These are phyloP conservation scores for Elaphurus davidianus DNA, from an alignment of 2,113 vertebrate species.

Conservation along the genomic window DNA sequence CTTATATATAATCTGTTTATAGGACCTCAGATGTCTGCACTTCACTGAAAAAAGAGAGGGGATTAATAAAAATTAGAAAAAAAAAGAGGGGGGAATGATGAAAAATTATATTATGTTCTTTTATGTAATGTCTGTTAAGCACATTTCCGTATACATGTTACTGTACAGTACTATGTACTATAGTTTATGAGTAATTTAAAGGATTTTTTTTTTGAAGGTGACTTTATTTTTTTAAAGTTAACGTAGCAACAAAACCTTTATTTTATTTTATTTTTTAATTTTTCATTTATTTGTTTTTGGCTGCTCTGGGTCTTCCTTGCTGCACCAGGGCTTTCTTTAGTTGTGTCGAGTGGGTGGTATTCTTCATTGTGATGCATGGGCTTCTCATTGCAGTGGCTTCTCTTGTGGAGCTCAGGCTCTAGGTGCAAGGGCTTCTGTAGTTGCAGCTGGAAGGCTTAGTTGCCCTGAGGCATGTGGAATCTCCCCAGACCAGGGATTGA, in stretches of 20 bases:
- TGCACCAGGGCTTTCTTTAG: neutral
- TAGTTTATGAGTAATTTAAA: neutral
- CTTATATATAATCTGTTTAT: neutral
- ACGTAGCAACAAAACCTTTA: neutral
- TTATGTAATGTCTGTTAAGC: neutral
- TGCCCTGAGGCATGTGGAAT: neutral
- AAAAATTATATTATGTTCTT: neutral
- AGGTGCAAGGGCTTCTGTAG: neutral
- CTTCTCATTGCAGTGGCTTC: neutral
- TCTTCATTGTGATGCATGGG: neutral
- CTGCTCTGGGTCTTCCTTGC: neutral
- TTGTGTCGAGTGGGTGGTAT: neutral
- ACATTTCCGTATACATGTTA: neutral
- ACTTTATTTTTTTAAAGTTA: neutral
- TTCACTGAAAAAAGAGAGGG: neutral
- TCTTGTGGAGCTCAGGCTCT: neutral
- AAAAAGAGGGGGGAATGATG: neutral
- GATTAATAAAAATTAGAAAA: neutral
- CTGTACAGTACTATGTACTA: neutral
- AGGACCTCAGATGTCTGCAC: neutral
- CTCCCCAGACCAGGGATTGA: neutral
- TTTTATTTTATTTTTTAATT: neutral
- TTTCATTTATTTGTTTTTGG: neutral
- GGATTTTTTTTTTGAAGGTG: neutral
- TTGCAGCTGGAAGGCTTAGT: neutral